Percentiles rank a stretch among this genome's conserved stretches.
Conservation (phyloP, 1,140 invertebrate genomes). For the Gryllus bimaculatus region DNA sequence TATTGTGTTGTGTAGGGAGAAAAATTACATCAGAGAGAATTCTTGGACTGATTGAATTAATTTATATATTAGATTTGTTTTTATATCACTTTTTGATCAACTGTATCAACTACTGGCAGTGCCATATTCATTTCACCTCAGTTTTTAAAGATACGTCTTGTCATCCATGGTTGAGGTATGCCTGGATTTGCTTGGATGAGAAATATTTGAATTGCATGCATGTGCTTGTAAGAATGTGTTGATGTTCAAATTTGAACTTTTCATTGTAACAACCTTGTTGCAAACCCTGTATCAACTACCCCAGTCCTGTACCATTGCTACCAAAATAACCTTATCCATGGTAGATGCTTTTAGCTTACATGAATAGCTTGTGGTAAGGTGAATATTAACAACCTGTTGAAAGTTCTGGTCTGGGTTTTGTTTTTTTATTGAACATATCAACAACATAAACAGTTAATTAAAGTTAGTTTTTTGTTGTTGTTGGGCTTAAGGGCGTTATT, state of each 20-base stretch:
- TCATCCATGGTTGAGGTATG: not conserved
- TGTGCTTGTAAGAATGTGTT: not conserved
- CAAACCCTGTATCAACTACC: not conserved
- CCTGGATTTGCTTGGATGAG: not conserved
- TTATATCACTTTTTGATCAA: constrained; percentile 2
- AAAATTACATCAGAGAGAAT: not conserved
- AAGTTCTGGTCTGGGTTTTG: not conserved
- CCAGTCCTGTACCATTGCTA: not conserved
- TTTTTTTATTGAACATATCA: constrained; percentile 1
- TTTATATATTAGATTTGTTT: constrained; percentile 6
- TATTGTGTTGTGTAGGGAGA: not conserved
- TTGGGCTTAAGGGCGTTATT: not conserved
- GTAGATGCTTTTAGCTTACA: not conserved
- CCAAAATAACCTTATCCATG: not conserved
- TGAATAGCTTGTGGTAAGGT: not conserved
- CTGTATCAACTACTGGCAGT: not conserved
- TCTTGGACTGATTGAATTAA: constrained; percentile 5
- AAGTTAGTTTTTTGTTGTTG: not conserved
- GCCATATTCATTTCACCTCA: not conserved
- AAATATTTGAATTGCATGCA: not conserved
- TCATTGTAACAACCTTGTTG: constrained; percentile 4
- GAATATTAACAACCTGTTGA: not conserved
- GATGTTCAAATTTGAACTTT: not conserved
- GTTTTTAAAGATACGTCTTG: not conserved
- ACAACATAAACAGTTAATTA: not conserved